phyloP scores from a whole-genome alignment of 2,113 vertebrate species.

The Anhinga rufa region DNA sequence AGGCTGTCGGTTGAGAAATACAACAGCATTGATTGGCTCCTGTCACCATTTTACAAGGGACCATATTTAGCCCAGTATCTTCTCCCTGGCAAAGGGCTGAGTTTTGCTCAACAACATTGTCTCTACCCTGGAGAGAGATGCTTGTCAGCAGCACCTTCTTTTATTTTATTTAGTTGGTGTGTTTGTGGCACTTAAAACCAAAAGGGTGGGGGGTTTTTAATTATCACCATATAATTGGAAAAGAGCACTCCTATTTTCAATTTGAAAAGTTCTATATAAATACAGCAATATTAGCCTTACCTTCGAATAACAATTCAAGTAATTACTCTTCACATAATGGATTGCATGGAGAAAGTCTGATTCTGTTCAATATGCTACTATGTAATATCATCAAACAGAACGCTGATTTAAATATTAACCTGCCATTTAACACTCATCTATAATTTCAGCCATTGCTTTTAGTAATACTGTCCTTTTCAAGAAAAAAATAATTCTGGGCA shows the following conservation, averaged over 20 bases:
- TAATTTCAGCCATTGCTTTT: neutral
- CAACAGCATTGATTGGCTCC: neutral
- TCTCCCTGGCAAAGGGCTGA: neutral
- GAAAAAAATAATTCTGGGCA: neutral
- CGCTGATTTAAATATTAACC: neutral
- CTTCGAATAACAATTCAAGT: neutral
- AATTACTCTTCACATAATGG: neutral
- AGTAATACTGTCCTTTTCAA: neutral
- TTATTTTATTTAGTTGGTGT: neutral
- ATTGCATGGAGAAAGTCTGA: neutral
- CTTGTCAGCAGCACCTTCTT: neutral
- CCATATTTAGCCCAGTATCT: neutral
- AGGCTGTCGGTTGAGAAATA: neutral
- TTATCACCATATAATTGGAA: neutral
- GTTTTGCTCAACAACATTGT: neutral
- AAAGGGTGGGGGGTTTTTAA: neutral
- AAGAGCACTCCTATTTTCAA: neutral
- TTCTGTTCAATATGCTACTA: neutral
- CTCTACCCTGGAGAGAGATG: neutral
- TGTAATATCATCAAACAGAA: neutral
- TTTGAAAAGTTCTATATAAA: neutral
- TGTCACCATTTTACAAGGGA: neutral
- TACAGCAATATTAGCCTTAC: neutral
- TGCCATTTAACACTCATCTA: neutral
- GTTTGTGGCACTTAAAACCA: neutral